phyloP scores from a whole-genome alignment of 2,113 vertebrate genomes.

The Anolis carolinensis region DNA sequence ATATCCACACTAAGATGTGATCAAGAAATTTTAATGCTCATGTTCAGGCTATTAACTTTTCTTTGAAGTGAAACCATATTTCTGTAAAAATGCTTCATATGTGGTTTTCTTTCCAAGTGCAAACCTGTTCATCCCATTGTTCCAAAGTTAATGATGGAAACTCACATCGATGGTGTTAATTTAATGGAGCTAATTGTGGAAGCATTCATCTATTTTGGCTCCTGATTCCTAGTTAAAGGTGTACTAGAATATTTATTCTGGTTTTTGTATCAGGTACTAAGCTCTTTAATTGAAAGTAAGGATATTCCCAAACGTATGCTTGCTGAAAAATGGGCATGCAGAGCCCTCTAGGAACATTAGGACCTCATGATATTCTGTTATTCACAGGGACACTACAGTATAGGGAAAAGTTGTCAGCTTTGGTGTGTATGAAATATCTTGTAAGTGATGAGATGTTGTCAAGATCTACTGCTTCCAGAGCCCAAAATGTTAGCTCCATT shows the following conservation, averaged over 20 bases:
- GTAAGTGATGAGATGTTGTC: neutral
- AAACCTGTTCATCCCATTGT: neutral
- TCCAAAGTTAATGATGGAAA: neutral
- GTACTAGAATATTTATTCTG: neutral
- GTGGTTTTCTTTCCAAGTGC: neutral
- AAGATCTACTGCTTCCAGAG: neutral
- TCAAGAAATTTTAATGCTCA: conserved; percentile 34
- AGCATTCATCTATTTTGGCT: neutral
- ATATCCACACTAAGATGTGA: neutral
- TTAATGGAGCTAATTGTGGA: neutral
- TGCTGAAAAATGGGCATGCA: neutral
- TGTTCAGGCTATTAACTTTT: conserved; percentile 32
- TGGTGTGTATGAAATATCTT: neutral
- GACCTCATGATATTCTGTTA: neutral
- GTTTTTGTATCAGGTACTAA: neutral
- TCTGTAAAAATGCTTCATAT: neutral
- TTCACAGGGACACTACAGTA: neutral
- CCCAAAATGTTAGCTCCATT: neutral
- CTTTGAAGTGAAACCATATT: neutral
- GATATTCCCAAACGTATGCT: too few relatives aligned
- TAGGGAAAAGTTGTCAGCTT: neutral
- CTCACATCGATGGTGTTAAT: neutral
- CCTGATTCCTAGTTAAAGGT: neutral
- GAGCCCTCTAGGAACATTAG: neutral
- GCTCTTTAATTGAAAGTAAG: neutral